phyloP scores from a whole-genome alignment of 30 jellyfish, hydroid and myxozoan species.

The Aurelia sp. region DNA sequence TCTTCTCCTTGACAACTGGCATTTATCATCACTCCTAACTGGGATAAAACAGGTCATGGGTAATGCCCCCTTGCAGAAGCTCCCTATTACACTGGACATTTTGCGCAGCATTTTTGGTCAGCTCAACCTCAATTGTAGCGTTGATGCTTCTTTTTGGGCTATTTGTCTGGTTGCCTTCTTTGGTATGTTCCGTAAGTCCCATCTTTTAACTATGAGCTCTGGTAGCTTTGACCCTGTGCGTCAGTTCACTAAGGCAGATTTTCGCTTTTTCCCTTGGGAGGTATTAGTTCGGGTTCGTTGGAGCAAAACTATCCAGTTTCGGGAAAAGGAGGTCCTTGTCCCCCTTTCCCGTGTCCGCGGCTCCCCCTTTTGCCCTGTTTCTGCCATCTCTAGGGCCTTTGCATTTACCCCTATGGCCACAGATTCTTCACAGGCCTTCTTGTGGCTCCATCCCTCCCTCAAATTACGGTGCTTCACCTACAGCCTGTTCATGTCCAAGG shows the following conservation, averaged over 20 bases:
- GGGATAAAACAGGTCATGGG: no score
- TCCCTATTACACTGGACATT: no score
- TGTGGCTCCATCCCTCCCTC: no score
- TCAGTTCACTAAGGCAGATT: slow-evolving; percentile 6
- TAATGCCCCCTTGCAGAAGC: no score
- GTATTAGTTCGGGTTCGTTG: slow-evolving; percentile 2
- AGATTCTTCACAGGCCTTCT: no score
- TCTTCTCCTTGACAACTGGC: no score
- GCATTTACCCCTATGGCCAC: no score
- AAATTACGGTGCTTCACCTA: background rate
- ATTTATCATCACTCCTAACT: no score
- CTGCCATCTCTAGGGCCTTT: no score
- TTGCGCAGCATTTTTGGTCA: background rate
- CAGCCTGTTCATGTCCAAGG: slow-evolving; percentile 17
- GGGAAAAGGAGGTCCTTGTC: background rate
- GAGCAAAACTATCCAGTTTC: slow-evolving; percentile 17
- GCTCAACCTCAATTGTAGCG: background rate
- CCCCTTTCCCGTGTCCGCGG: slow-evolving; percentile 13
- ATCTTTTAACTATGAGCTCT: background rate
- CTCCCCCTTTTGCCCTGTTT: slow-evolving; percentile 17
- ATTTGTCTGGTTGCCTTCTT: slow-evolving; percentile 27
- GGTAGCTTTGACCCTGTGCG: slow-evolving; percentile 4
- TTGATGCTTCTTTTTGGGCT: slow-evolving; percentile 38
- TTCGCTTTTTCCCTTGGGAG: slow-evolving; percentile 17
- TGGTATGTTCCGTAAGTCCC: slow-evolving; percentile 23